Percentiles rank a stretch among this genome's conserved stretches.
phyloP scores from a whole-genome alignment of 2,888 invertebrate genomes.

The Limulus polyphemus region DNA sequence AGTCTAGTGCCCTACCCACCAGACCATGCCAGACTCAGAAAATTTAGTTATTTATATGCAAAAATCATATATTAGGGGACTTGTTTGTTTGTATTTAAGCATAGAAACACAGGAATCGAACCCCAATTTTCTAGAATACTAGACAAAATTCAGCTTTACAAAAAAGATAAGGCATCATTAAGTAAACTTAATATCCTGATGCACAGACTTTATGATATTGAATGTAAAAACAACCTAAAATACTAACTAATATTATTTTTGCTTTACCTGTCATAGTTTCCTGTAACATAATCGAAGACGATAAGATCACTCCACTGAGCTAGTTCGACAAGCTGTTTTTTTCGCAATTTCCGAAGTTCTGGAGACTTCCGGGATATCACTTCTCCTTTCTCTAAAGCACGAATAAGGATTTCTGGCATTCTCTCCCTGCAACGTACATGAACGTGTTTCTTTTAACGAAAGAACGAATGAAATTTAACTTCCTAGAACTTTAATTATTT shows the following conservation, averaged over 20 bases:
- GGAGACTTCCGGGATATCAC: constrained; percentile 25
- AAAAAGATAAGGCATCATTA: not conserved
- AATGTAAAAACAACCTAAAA: not conserved
- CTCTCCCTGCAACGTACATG: constrained; percentile 14
- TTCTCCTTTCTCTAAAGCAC: constrained; percentile 29
- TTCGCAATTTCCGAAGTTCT: constrained; percentile 19
- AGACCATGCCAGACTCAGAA: too few species aligned
- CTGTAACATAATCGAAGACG: constrained; percentile 38
- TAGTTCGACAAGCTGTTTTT: constrained; percentile 28
- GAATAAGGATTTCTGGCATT: constrained; percentile 31
- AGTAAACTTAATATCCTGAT: too few species aligned
- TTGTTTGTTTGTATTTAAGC: too few species aligned
- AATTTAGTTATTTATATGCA: too few species aligned
- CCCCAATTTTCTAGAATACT: too few species aligned
- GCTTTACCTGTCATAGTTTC: constrained; percentile 37
- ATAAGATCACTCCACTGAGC: constrained; percentile 38
- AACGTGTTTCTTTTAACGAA: not conserved
- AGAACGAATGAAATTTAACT: too few species aligned
- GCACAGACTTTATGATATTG: not conserved
- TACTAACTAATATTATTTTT: not conserved
- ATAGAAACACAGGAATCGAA: too few species aligned
- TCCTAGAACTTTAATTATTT: too few species aligned
- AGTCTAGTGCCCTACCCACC: too few species aligned
- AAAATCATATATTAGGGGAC: too few species aligned
- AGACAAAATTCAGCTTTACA: not conserved